Evolutionary conservation across 2,888 invertebrate genomes (phyloP).

Genomic region (Folsomia manolachei): DNA sequence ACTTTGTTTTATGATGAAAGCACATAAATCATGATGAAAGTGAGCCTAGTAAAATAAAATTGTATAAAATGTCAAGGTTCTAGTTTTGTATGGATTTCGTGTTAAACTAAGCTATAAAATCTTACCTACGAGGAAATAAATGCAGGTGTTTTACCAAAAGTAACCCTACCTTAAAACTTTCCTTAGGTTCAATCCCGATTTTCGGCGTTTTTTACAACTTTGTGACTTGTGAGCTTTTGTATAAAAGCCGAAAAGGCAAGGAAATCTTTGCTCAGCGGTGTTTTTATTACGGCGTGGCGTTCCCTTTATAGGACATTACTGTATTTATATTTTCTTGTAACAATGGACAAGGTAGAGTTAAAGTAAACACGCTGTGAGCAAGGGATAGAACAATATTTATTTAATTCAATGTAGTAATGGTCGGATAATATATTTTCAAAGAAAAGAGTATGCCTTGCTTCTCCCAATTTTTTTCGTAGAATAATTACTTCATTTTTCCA

Average conservation of each 20-base stretch:
- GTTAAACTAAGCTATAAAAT: neutral
- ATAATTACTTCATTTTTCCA: no score
- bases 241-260: neutral
- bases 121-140: neutral
- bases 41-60: no score
- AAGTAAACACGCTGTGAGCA: no score
- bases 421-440: no score
- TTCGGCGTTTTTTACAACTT: neutral
- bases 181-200: neutral
- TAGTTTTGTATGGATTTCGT: neutral
- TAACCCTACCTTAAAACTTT: neutral
- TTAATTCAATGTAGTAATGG: no score
- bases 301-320: neutral
- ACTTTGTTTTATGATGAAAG: no score
- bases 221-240: constrained; percentile 1
- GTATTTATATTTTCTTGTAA: no score
- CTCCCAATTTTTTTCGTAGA: no score
- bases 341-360: no score
- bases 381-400: no score
- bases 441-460: no score
- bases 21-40: no score
- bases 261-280: neutral
- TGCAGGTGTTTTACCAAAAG: constrained; percentile 2
- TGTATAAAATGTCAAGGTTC: constrained; percentile 1
- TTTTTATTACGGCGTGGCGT: neutral